Evolutionary conservation across 2,888 invertebrate species (phyloP).

Genomic region (Baccha elongata): DNA sequence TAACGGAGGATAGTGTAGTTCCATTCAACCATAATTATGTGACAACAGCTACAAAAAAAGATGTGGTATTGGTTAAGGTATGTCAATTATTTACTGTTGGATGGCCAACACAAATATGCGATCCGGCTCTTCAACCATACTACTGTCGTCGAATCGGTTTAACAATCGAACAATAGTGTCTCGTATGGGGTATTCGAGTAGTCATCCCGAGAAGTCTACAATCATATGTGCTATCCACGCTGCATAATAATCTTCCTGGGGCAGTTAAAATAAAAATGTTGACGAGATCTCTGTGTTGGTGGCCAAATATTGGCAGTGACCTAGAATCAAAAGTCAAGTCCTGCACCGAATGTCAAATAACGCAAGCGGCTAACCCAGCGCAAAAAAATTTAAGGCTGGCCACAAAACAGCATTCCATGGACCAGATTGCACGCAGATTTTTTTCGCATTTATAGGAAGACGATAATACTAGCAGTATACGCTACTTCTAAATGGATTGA

Average conservation of each 20-base stretch:
- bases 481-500: slow-evolving; percentile 6
- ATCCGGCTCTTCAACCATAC: too few species aligned
- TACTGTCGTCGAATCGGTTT: slow-evolving; percentile 1
- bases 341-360: slow-evolving; percentile 7
- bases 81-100: too few species aligned
- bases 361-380: slow-evolving; percentile 6
- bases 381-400: slow-evolving; percentile 4
- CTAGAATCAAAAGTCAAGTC: slow-evolving; percentile 6
- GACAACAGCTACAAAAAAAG: too few species aligned
- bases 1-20: not conserved
- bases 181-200: slow-evolving; percentile 12
- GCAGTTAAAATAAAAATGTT: not conserved
- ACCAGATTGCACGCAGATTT: not conserved
- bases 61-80: too few species aligned
- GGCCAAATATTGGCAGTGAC: slow-evolving; percentile 15
- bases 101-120: too few species aligned
- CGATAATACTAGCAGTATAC: not conserved
- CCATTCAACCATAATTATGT: not conserved
- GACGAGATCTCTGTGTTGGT: not conserved
- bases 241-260: slow-evolving; percentile 5
- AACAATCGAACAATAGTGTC: too few species aligned
- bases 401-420: not conserved
- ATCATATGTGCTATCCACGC: not conserved
- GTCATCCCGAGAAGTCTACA: slow-evolving; percentile 8
- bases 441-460: slow-evolving; percentile 1